A percentile compares a stretch with the other conserved stretches of the same genome.
Evolutionary conservation across 2,113 vertebrate species (phyloP).

Genomic region (Rhinolophus ferrumequinum): DNA sequence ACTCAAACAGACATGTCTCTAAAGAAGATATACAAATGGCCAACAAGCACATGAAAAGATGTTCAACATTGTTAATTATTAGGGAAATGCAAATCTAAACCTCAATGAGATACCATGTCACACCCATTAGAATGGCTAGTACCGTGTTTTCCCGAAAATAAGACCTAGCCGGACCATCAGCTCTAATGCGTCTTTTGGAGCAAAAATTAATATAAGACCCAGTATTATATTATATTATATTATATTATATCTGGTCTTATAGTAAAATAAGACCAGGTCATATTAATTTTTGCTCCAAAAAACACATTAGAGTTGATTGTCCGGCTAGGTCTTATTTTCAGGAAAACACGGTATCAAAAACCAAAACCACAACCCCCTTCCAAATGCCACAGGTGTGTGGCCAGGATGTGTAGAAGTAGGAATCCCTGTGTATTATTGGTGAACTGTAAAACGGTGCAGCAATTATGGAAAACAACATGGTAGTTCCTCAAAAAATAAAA

Average conservation of each 20-base stretch:
- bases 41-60: background rate
- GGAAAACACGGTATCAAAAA: background rate
- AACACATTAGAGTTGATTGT: too few species aligned
- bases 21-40: background rate
- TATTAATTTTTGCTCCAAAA: too few species aligned
- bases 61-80: background rate
- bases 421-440: background rate
- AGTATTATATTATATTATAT: too few species aligned
- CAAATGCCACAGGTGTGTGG: background rate
- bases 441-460: background rate
- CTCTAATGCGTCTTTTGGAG: too few species aligned
- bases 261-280: too few species aligned
- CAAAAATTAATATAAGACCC: too few species aligned
- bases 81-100: background rate
- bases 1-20: background rate
- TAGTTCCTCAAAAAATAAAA: background rate
- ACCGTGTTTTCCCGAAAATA: too few species aligned
- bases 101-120: background rate
- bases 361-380: rapidly evolving
- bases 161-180: too few species aligned
- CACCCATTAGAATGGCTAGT: background rate
- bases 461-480: background rate
- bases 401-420: background rate
- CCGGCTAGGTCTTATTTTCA: too few species aligned
- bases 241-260: too few species aligned